These are phyloP conservation scores for Danio aesculapii DNA, from an alignment of 2,797 vertebrate species.

Conservation along the genomic window DNA sequence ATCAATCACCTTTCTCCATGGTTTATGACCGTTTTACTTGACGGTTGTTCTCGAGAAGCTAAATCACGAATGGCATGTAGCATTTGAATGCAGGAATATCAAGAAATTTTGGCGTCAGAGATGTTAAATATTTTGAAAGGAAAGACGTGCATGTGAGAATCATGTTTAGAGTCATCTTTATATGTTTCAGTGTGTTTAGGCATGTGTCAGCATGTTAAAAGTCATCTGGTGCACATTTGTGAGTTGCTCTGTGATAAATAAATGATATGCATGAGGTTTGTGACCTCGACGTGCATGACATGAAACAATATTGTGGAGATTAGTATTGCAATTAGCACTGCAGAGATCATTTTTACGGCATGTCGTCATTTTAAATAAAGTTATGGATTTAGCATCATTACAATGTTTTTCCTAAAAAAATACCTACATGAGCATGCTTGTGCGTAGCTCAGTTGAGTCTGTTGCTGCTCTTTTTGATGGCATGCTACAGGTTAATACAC, in stretches of 20 bases:
- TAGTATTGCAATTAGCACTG: neutral
- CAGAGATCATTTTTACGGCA: neutral
- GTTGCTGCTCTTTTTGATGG: slow-evolving; percentile 49
- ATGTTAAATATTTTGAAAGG: neutral
- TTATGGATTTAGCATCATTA: neutral
- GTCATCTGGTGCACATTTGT: neutral
- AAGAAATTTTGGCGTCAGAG: neutral
- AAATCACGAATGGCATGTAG: slow-evolving; percentile 32
- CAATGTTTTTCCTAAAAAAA: neutral
- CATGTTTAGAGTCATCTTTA: slow-evolving; percentile 1
- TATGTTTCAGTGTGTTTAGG: slow-evolving; percentile 14
- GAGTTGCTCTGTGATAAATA: neutral
- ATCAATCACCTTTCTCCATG: slow-evolving; percentile 39
- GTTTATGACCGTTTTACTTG: slow-evolving; percentile 44
- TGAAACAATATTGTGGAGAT: neutral
- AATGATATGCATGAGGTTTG: slow-evolving; percentile 17
- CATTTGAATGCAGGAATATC: slow-evolving; percentile 40
- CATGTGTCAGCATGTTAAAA: slow-evolving; percentile 11
- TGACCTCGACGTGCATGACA: slow-evolving; percentile 22
- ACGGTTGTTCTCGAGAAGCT: slow-evolving; percentile 6
- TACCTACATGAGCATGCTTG: slow-evolving; percentile 50
- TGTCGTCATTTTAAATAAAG: neutral
- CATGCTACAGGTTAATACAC: slow-evolving; percentile 67
- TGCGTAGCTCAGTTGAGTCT: slow-evolving; percentile 54
- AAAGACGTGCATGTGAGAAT: slow-evolving; percentile 30